These are phyloP conservation scores for Sisor rabdophorus DNA, from an alignment of 2,113 vertebrate genomes.

Conservation along the genomic window DNA sequence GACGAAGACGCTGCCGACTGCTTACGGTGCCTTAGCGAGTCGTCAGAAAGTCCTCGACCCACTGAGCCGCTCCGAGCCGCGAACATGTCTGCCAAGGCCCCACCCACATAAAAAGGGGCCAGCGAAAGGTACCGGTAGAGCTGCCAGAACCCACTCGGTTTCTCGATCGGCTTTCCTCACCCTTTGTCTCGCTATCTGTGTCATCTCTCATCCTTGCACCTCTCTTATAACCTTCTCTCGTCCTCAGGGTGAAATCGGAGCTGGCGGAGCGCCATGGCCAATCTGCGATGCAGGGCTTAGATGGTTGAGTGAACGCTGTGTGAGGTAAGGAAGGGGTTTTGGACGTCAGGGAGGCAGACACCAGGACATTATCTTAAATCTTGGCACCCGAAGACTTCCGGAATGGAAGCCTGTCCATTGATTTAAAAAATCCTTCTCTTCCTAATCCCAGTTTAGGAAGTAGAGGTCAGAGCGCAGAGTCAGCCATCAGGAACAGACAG, in stretches of 20 bases:
- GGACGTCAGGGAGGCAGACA: not conserved
- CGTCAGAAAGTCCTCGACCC: constrained; percentile 67
- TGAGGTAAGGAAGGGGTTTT: constrained; percentile 52
- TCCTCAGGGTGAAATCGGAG: constrained; percentile 82
- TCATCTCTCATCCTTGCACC: constrained; percentile 32
- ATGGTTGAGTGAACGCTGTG: constrained; percentile 49
- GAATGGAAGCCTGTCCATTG: too few relatives aligned
- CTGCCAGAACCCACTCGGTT: not conserved
- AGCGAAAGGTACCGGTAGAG: not conserved
- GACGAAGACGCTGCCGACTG: constrained; percentile 74
- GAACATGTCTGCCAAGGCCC: constrained; percentile 70
- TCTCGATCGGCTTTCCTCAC: constrained; percentile 32
- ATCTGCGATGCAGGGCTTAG: constrained; percentile 45
- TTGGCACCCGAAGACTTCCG: not conserved
- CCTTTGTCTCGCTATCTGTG: constrained; percentile 34
- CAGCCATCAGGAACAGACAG: too few relatives aligned
- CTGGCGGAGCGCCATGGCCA: constrained; percentile 62
- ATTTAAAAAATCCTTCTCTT: too few relatives aligned
- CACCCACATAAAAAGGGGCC: constrained; percentile 17
- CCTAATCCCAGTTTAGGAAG: too few relatives aligned
- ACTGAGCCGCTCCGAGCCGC: constrained; percentile 78
- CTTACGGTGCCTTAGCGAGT: constrained; percentile 68
- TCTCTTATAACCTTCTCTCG: constrained; percentile 73
- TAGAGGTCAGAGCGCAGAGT: too few relatives aligned
- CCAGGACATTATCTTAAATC: not conserved